A percentile compares a stretch with the other conserved stretches of the same genome.
These are phyloP conservation scores for Argyrosomus regius DNA, from an alignment of 2,797 vertebrate species.

Conservation along the genomic window DNA sequence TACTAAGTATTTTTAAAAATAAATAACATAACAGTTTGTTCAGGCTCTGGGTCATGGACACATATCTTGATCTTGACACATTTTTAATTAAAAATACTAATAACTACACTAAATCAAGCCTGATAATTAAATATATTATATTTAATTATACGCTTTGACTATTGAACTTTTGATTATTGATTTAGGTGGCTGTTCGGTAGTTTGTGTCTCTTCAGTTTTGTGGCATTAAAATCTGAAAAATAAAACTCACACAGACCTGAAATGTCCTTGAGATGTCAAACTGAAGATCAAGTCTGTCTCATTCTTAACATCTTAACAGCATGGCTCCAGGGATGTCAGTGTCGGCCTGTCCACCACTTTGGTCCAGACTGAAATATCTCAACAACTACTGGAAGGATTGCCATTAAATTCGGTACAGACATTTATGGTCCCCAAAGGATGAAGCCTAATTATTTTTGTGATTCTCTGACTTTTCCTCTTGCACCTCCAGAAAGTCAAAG, in stretches of 20 bases:
- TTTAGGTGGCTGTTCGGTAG: background rate
- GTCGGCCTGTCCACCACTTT: background rate
- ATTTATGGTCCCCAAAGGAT: background rate
- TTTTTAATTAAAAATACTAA: conserved; percentile 4
- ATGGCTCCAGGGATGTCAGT: background rate
- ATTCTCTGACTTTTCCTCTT: background rate
- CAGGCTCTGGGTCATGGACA: conserved; percentile 3
- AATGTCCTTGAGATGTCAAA: conserved; percentile 12
- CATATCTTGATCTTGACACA: background rate
- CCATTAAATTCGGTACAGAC: background rate
- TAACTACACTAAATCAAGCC: background rate
- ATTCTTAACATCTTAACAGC: background rate
- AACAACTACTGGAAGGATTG: background rate
- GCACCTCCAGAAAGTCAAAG: background rate
- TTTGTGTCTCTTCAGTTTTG: background rate
- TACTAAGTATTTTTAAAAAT: background rate
- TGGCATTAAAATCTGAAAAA: background rate
- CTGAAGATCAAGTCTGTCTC: background rate
- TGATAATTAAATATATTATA: background rate
- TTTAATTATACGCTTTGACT: background rate
- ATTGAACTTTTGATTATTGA: background rate
- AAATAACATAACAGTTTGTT: background rate
- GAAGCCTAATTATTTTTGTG: background rate
- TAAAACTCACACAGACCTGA: background rate
- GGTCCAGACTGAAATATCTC: background rate